phyloP scores from a whole-genome alignment of 2,797 vertebrate genomes.

The Xyrichtys novacula region DNA sequence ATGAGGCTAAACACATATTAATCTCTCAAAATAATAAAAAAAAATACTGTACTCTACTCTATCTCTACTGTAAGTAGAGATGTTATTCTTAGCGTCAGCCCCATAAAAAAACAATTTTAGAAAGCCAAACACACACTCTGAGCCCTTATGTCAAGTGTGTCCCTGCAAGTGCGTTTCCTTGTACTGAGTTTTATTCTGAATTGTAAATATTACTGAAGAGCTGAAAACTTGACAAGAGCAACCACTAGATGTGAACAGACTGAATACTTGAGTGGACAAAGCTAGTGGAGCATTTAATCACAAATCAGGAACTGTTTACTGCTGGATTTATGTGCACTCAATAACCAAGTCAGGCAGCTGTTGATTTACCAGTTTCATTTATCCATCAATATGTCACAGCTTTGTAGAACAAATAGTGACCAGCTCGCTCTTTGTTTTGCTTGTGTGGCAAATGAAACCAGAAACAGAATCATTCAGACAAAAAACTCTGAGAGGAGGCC shows the following conservation, averaged over 20 bases:
- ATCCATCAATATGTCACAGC: conserved; percentile 23
- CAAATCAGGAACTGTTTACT: neutral
- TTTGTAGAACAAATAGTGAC: conserved; percentile 11
- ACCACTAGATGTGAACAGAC: conserved; percentile 12
- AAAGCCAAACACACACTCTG: neutral
- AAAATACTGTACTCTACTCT: too few relatives aligned
- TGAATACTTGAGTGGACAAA: conserved; percentile 27
- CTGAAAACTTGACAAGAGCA: conserved; percentile 25
- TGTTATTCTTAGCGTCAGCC: too few relatives aligned
- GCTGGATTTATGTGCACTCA: conserved; percentile 28
- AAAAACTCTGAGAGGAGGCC: too few relatives aligned
- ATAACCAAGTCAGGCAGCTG: conserved; percentile 16
- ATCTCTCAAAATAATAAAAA: too few relatives aligned
- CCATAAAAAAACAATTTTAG: too few relatives aligned
- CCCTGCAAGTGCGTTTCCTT: conserved; percentile 13
- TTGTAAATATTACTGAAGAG: conserved; percentile 12
- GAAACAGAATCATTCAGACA: too few relatives aligned
- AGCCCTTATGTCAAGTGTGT: conserved; percentile 12
- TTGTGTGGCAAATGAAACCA: too few relatives aligned
- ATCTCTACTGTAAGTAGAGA: too few relatives aligned
- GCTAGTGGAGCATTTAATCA: conserved; percentile 7
- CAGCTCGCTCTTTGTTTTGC: conserved; percentile 1
- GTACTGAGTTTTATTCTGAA: conserved; percentile 16
- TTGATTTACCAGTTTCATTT: conserved; percentile 38
- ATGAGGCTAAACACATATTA: too few relatives aligned